These are phyloP conservation scores for Lepidocyrtoides sp. DNA, from an alignment of 2,888 invertebrate species.

Conservation along the genomic window DNA sequence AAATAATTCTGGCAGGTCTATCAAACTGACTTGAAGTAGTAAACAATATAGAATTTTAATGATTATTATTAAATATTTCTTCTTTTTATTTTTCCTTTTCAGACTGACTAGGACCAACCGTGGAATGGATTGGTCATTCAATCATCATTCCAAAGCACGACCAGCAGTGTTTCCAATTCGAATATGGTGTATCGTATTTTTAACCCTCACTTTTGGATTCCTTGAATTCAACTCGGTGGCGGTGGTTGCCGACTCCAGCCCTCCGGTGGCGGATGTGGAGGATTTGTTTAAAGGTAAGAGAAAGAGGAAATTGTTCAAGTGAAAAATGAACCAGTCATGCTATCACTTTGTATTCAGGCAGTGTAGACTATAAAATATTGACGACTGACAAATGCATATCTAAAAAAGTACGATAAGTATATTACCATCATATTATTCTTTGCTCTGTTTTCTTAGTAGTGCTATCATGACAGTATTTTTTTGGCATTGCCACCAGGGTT, in stretches of 20 bases:
- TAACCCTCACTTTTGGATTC: conserved; percentile 83
- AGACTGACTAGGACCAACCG: conserved; percentile 84
- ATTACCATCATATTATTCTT: neutral
- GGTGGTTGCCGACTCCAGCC: conserved; percentile 85
- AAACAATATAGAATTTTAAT: neutral
- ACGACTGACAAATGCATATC: neutral
- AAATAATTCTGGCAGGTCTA: neutral
- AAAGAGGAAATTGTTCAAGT: neutral
- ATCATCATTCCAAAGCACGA: conserved; percentile 85
- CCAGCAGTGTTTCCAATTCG: conserved; percentile 82
- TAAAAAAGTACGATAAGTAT: no score
- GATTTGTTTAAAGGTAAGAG: conserved; percentile 85
- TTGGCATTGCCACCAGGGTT: conserved; percentile 2
- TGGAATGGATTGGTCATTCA: conserved; percentile 86
- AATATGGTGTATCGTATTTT: conserved; percentile 83
- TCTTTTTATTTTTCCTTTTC: conserved; percentile 42
- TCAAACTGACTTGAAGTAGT: neutral
- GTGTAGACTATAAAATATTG: neutral
- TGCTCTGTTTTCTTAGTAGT: neutral
- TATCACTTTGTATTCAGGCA: neutral
- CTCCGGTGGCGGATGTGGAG: conserved; percentile 85
- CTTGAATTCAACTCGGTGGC: conserved; percentile 77
- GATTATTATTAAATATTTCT: no score
- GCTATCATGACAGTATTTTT: neutral
- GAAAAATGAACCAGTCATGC: neutral